These are phyloP conservation scores for Bedellia somnulentella DNA, from an alignment of 2,888 invertebrate genomes.

Conservation along the genomic window DNA sequence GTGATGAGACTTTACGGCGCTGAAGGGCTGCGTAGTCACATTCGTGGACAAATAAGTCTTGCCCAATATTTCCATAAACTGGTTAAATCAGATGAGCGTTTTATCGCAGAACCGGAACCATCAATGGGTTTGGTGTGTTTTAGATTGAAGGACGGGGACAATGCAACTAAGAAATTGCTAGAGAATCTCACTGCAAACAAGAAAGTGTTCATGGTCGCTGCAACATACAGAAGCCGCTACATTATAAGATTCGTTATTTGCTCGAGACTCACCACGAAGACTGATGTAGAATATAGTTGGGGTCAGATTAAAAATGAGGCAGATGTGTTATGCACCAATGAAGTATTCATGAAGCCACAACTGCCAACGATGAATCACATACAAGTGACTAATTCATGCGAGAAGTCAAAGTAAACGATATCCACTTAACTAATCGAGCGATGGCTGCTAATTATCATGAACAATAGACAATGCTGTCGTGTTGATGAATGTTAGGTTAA, in stretches of 20 bases:
- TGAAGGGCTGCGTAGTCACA: constrained; percentile 74
- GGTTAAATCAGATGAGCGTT: constrained; percentile 71
- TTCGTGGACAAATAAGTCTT: constrained; percentile 73
- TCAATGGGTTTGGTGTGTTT: constrained; percentile 89
- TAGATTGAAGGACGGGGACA: constrained; percentile 74
- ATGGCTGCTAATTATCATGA: too few species aligned
- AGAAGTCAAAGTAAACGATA: constrained; percentile 32
- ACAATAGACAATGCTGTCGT: too few species aligned
- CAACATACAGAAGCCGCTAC: constrained; percentile 66
- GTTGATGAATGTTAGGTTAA: too few species aligned
- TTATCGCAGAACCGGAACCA: constrained; percentile 75
- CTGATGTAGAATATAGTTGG: constrained; percentile 76
- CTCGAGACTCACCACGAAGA: constrained; percentile 67
- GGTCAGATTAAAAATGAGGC: constrained; percentile 67
- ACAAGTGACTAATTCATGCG: constrained; percentile 24
- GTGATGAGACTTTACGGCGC: constrained; percentile 82
- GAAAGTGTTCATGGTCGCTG: constrained; percentile 81
- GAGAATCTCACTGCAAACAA: constrained; percentile 74
- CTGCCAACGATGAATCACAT: constrained; percentile 31
- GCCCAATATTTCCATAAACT: constrained; percentile 78
- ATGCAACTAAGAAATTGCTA: constrained; percentile 68
- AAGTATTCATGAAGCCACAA: constrained; percentile 25
- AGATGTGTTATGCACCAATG: constrained; percentile 22
- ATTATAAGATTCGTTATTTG: constrained; percentile 84
- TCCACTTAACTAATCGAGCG: not conserved